A percentile compares a stretch with the other conserved stretches of the same genome.
phyloP scores from a whole-genome alignment of 2,797 vertebrate species.

The Linurgus olivaceus region DNA sequence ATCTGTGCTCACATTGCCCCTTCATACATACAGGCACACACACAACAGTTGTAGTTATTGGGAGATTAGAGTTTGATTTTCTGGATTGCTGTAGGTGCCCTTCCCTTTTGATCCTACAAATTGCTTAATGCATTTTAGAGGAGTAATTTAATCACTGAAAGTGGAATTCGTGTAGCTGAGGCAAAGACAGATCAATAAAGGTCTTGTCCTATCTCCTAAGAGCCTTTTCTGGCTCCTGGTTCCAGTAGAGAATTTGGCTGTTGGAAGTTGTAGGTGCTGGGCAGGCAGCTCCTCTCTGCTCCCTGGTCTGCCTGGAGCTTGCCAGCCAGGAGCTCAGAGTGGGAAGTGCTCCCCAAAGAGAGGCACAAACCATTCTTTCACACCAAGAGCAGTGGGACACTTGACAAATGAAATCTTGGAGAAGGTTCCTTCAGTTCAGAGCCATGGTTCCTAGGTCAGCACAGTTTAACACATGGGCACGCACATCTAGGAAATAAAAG shows the following conservation, averaged over 20 bases:
- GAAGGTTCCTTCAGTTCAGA: not conserved
- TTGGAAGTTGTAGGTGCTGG: not conserved
- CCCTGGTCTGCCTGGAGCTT: not conserved
- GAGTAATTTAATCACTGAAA: not conserved
- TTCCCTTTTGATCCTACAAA: not conserved
- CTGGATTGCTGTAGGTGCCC: not conserved
- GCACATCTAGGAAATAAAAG: not conserved
- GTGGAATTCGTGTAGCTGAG: not conserved
- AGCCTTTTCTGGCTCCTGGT: not conserved
- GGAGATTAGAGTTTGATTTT: not conserved
- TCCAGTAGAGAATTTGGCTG: not conserved
- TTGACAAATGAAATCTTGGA: not conserved
- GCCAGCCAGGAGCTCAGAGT: not conserved
- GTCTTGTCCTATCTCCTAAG: not conserved
- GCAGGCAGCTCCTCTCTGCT: not conserved
- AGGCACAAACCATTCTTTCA: not conserved
- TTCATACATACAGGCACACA: not conserved
- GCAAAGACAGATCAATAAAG: not conserved
- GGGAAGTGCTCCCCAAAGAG: not conserved
- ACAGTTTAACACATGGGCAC: not conserved
- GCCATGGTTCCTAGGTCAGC: not conserved
- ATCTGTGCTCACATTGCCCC: not conserved
- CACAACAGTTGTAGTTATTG: not conserved
- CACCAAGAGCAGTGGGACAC: not conserved
- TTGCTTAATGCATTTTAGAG: not conserved